Conservation (phyloP, 2,888 invertebrate species). For the Conistra vaccinii region DNA sequence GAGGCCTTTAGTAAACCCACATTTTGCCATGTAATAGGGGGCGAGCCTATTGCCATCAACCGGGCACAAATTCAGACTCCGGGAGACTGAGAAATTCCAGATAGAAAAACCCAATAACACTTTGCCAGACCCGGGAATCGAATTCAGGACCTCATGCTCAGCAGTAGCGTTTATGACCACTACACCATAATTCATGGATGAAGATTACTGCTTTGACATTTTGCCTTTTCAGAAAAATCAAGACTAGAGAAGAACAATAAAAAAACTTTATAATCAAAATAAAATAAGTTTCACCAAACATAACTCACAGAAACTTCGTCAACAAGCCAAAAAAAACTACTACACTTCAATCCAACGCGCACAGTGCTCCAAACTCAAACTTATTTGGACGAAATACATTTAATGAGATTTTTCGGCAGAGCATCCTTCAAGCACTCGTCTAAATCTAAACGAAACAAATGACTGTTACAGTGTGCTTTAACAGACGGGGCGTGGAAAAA, state of each 20-base stretch:
- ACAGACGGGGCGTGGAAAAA: conserved; percentile 36
- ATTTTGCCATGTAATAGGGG: too few species aligned
- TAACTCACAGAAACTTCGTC: conserved; percentile 24
- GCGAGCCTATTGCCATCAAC: too few species aligned
- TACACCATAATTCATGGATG: neutral
- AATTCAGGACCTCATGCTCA: neutral
- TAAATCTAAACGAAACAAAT: conserved; percentile 61
- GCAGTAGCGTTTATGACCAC: neutral
- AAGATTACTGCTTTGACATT: neutral
- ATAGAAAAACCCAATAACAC: neutral
- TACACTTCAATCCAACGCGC: conserved; percentile 3
- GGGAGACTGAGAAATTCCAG: too few species aligned
- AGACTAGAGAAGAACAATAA: neutral
- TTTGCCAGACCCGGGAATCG: neutral
- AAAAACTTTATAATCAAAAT: conserved; percentile 23
- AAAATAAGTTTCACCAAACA: conserved; percentile 26
- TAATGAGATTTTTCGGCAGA: conserved; percentile 54
- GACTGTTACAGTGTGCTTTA: conserved; percentile 49
- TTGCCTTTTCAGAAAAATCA: neutral
- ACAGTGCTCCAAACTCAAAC: conserved; percentile 27
- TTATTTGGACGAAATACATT: conserved; percentile 41
- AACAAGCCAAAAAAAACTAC: conserved; percentile 19
- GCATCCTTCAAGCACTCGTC: conserved; percentile 56
- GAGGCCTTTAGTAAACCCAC: too few species aligned
- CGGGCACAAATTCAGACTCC: too few species aligned